Evolutionary conservation across 1,140 invertebrate genomes (phyloP).

Genomic region (Caenorhabditis briggsae): DNA sequence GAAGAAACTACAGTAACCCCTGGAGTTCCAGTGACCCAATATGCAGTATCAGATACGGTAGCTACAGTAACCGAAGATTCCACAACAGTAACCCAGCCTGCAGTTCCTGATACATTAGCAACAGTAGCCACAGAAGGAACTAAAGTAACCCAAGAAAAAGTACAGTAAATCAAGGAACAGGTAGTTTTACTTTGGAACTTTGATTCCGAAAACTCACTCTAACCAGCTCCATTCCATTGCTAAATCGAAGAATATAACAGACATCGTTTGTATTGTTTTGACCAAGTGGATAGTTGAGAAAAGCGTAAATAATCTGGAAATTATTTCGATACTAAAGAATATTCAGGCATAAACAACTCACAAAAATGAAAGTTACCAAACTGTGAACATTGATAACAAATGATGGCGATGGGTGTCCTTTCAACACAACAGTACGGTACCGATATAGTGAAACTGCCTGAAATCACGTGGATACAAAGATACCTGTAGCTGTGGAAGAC

Average conservation of each 20-base stretch:
- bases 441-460: slow-evolving; percentile 37
- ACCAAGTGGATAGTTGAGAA: slow-evolving; percentile 50
- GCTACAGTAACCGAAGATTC: too few species aligned
- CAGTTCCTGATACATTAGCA: too few species aligned
- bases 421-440: slow-evolving; percentile 41
- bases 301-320: slow-evolving; percentile 49
- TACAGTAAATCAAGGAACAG: too few species aligned
- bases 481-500: background rate
- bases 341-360: background rate
- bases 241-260: slow-evolving; percentile 30
- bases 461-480: background rate
- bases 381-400: slow-evolving; percentile 34
- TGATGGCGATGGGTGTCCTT: background rate
- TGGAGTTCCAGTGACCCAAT: too few species aligned
- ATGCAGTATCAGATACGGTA: too few species aligned
- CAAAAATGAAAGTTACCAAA: slow-evolving; percentile 16
- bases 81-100: too few species aligned
- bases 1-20: too few species aligned
- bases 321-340: background rate
- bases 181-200: background rate
- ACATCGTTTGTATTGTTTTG: slow-evolving; percentile 45
- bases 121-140: too few species aligned
- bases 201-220: background rate
- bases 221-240: slow-evolving; percentile 50
- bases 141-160: too few species aligned